phyloP scores from a whole-genome alignment of 1,140 invertebrate species.

The Lepidurus packardi region DNA sequence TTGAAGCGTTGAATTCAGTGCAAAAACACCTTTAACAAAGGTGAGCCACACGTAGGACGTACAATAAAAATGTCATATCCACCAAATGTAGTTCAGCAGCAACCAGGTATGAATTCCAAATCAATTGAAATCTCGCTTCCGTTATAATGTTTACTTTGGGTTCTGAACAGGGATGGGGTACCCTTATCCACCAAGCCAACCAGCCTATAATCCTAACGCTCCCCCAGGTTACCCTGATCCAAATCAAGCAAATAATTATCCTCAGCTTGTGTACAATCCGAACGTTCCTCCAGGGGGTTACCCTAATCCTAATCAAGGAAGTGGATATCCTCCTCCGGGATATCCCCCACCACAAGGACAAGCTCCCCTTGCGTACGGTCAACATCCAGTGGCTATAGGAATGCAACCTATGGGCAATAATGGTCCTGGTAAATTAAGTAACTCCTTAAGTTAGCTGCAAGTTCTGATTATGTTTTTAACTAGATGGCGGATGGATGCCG shows the following conservation, averaged over 20 bases:
- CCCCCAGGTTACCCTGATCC: not conserved
- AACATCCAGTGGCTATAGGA: not conserved
- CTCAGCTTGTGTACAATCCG: not conserved
- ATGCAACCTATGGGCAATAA: not conserved
- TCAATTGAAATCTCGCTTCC: not conserved
- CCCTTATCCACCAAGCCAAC: not conserved
- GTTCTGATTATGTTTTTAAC: not conserved
- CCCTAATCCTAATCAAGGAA: not conserved
- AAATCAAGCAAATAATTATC: not conserved
- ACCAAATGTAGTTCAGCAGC: not conserved
- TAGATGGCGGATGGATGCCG: conserved; percentile 63
- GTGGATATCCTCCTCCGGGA: not conserved
- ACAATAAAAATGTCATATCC: not conserved
- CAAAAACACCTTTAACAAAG: too few relatives aligned
- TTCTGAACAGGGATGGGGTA: not conserved
- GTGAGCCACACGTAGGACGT: too few relatives aligned
- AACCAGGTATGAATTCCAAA: not conserved
- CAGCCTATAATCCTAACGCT: not conserved
- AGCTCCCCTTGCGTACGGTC: not conserved
- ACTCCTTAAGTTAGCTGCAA: not conserved
- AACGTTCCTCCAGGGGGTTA: not conserved
- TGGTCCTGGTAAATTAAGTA: not conserved
- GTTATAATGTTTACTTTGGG: not conserved
- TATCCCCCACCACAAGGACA: not conserved
- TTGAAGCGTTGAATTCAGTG: too few relatives aligned